These are phyloP conservation scores for Paralvinella palmiformis DNA, from an alignment of 1,140 invertebrate genomes.

Conservation along the genomic window DNA sequence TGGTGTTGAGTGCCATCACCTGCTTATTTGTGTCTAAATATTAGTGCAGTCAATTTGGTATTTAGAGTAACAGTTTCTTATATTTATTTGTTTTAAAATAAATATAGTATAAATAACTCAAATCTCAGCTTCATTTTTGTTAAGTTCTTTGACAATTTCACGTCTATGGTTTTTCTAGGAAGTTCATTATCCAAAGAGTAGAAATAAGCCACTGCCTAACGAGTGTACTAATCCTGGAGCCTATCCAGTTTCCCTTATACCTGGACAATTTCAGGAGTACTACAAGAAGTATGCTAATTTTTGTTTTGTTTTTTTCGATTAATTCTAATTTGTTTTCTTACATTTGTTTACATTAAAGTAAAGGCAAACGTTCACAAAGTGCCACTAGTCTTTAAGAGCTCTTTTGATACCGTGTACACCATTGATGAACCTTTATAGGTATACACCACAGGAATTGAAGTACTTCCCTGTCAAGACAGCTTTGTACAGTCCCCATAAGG, in stretches of 20 bases:
- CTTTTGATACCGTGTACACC: too few relatives aligned
- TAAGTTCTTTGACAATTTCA: too few relatives aligned
- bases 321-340: too few relatives aligned
- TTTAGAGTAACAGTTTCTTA: neutral
- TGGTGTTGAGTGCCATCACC: neutral
- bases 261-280: constrained; percentile 85
- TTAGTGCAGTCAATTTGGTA: too few relatives aligned
- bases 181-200: constrained; percentile 61
- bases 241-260: constrained; percentile 86
- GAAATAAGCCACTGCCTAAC: constrained; percentile 46
- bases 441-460: constrained; percentile 61
- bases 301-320: too few relatives aligned
- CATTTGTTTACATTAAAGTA: neutral
- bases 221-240: constrained; percentile 58
- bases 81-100: neutral
- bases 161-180: constrained; percentile 31
- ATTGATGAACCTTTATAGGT: constrained; percentile 56
- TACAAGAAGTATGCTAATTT: constrained; percentile 54
- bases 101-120: neutral
- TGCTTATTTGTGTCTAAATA: too few relatives aligned
- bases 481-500: constrained; percentile 65
- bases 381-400: too few relatives aligned
- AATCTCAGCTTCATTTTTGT: too few relatives aligned
- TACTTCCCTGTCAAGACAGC: constrained; percentile 88
- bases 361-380: too few relatives aligned